phyloP scores from a whole-genome alignment of 92 coral and sea anemone genomes.

The Porites cylindrica region DNA sequence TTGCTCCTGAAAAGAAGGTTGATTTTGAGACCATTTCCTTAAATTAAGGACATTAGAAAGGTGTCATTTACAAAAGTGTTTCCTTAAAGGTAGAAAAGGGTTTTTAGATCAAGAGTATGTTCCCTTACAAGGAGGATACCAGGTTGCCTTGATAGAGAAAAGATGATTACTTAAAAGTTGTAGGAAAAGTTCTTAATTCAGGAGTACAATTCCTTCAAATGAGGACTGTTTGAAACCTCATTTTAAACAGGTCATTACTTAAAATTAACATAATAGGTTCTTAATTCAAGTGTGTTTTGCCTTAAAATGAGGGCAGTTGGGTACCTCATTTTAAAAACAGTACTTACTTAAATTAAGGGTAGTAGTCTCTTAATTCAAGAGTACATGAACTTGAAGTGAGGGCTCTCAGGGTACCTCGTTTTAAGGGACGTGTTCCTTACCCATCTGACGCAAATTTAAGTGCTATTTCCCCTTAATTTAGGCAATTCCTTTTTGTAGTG shows the following conservation, averaged over 20 bases:
- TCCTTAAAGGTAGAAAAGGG: not conserved
- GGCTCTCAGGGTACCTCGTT: constrained; percentile 1
- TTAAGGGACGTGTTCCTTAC: not conserved
- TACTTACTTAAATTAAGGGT: not conserved
- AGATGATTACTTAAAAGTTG: not conserved
- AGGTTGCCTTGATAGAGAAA: not conserved
- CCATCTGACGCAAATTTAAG: constrained; percentile 4
- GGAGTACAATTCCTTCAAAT: not conserved
- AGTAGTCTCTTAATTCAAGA: not conserved
- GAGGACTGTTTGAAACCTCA: not conserved
- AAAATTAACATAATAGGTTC: not conserved
- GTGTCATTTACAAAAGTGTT: not conserved
- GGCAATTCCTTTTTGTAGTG: constrained; percentile 5
- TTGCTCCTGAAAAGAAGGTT: constrained; percentile 4
- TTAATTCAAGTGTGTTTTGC: not conserved
- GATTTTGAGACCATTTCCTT: constrained; percentile 1
- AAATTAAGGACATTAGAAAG: not conserved
- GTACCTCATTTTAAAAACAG: constrained; percentile 1
- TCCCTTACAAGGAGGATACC: not conserved
- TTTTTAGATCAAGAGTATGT: not conserved
- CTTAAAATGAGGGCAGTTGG: not conserved
- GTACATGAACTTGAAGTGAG: not conserved
- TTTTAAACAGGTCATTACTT: not conserved
- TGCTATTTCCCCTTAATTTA: constrained; percentile 2
- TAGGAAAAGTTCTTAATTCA: not conserved